Evolutionary conservation across 2,888 invertebrate species (phyloP).

Genomic region (Pterostichus madidus): DNA sequence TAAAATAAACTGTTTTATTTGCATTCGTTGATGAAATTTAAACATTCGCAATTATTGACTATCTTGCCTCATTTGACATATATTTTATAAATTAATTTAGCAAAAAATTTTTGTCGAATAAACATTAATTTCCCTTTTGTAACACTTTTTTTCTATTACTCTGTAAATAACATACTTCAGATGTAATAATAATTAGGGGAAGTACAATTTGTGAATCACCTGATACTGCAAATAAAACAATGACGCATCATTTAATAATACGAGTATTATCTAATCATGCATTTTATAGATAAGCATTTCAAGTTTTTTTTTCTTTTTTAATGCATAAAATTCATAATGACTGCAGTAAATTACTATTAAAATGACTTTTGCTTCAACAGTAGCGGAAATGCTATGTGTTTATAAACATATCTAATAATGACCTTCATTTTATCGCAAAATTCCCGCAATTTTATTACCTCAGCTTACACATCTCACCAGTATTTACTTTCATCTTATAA

Average conservation of each 20-base stretch:
- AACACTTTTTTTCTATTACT: too few relatives aligned
- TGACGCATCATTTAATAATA: not conserved
- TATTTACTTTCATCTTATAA: not conserved
- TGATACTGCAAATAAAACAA: not conserved
- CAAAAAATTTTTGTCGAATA: too few relatives aligned
- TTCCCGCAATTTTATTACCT: slow-evolving; percentile 7
- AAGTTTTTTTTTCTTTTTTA: not conserved
- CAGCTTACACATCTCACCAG: slow-evolving; percentile 17
- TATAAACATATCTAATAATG: slow-evolving; percentile 12
- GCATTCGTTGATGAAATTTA: too few relatives aligned
- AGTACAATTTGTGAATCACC: slow-evolving; percentile 2
- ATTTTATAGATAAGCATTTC: not conserved
- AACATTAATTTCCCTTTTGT: too few relatives aligned
- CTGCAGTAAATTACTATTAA: too few relatives aligned
- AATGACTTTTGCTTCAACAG: not conserved
- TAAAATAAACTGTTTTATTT: too few relatives aligned
- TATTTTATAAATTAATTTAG: too few relatives aligned
- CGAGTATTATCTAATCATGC: not conserved
- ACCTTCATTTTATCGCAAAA: slow-evolving; percentile 27
- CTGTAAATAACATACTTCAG: not conserved
- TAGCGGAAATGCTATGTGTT: slow-evolving; percentile 18
- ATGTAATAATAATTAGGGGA: not conserved
- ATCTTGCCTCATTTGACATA: too few relatives aligned
- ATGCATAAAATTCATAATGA: too few relatives aligned
- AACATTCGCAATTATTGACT: too few relatives aligned